Base-by-base conservation (phyloP, 2,888 invertebrate genomes). In the Pedicia rivosa region DNA sequence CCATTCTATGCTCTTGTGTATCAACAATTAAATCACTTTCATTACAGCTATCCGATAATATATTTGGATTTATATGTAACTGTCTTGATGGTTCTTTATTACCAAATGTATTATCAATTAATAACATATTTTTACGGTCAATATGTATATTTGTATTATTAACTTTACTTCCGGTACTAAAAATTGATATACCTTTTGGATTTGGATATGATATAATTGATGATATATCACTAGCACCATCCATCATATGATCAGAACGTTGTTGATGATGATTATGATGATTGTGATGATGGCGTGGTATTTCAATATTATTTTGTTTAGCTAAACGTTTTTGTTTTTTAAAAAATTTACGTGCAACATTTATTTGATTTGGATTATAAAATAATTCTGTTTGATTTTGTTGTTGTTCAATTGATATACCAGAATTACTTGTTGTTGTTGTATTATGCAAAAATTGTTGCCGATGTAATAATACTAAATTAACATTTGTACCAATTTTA, bases 361-460 rank as follows among this genome's bases (percentile, higher is more conserved):
- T 88, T 57, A 87, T 91, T 59, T 92, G 92, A 56, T 86, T 82
- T 0, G 90, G 87, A 58, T 92, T 90, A 54, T 90, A 91, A 58
- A 91, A 92, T 51, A 82, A 69, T 43, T 84, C 82, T 0, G 81
- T 78, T 0, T 74, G 75, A 27, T 57, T 57, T 35, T 58, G 55
- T 29, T 56, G 55, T 24, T 52, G 53, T n/a, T n/a, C n/a, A 0
- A 44, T 41, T 3, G 48, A 32, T 29, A 47, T 15, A 13, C 35
- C 12, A 3, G 32, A 31, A 0, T 62, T 45, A 0, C 62, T 61
- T 0, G 58, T 58, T 2, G 62, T 65, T 20, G 72, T 72, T 0
- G 72, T 70, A 46, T 75, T 74, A 2, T 73, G 73, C 35, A 79
- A 65, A 49, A 79, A 80, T 48, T 80, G 79, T 44, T 78, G 78